Base-by-base conservation (phyloP, 2,113 vertebrate species). In the Neodontobutis hainanensis region DNA sequence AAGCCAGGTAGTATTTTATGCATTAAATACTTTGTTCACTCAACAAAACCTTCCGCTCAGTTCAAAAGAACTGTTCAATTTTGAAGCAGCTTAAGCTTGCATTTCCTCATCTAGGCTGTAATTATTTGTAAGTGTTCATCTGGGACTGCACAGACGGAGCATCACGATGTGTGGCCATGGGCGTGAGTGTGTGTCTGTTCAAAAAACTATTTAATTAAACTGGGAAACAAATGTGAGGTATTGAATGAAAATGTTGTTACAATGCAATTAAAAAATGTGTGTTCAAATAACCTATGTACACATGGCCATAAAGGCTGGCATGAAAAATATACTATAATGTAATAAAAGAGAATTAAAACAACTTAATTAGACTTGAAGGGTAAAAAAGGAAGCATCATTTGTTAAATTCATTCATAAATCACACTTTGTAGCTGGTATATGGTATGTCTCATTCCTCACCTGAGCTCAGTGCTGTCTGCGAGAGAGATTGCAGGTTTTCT, bases 401-500 rank as follows among this genome's bases (percentile, higher is more conserved):
- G 38, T 40, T 5, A 3, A 2, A 40, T 40, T 8, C 1, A 40
- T 40, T 40, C 4, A 40, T 8, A 40, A 40, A 40, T 6, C 2
- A 48, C 48, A 11, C 3, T 19, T 7, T 5, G 16, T 11, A 50
- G 14, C 11, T 4, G 15, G 49, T 35, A 58, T 46, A 32, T n/a
- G 4, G 36, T 35, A 43, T 14, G 11, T 55, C 4, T 51, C 1
- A 4, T 8, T 8, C 10, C 82, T 92, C 87, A 98, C 97, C 97
- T 94, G 93, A 99, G 95, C 78, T 98, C 96, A 0, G 95, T 98
- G 94, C 97, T 99, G 82, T 99, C 97, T 0, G 96, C 96, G 2
- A 99, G 92, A 7, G 97, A 99, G 83, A 98, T 95, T 68, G 97
- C 96, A 0, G 97, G 97, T 59, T 98, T 99, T 88, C 96, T 89